Percentiles rank a stretch among this genome's conserved stretches.
Evolutionary conservation across 1,140 invertebrate genomes (phyloP).

Genomic region (Aricia agestis): DNA sequence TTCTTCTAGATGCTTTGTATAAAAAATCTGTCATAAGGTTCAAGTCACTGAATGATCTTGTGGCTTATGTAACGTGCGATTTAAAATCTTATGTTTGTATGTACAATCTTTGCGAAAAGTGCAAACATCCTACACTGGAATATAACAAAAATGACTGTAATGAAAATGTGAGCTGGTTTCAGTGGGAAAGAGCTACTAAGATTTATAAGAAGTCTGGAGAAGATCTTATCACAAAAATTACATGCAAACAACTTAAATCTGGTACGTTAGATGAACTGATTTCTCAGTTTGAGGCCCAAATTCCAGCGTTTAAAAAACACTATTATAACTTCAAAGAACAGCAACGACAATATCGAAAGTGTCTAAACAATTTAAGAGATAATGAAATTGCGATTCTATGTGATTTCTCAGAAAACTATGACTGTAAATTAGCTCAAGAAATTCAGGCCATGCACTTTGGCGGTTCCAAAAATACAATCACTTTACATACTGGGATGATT

Average conservation of each 20-base stretch:
- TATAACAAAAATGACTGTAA: too few species aligned
- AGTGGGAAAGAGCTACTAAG: slow-evolving; percentile 19
- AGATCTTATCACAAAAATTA: slow-evolving; percentile 21
- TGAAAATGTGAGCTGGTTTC: background rate
- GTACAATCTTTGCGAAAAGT: background rate
- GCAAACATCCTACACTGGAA: background rate
- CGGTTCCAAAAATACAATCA: slow-evolving; percentile 33
- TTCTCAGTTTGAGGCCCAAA: background rate
- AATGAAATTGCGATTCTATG: slow-evolving; percentile 7
- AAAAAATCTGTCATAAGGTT: too few species aligned
- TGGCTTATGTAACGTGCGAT: background rate
- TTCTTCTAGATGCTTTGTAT: background rate
- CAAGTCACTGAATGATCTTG: background rate
- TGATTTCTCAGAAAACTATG: slow-evolving; percentile 41
- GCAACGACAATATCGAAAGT: background rate
- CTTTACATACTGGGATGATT: slow-evolving; percentile 31
- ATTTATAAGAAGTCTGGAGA: slow-evolving; percentile 13
- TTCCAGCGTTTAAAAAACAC: slow-evolving; percentile 7
- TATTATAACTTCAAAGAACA: slow-evolving; percentile 5
- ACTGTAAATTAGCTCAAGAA: slow-evolving; percentile 39
- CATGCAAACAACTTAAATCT: slow-evolving; percentile 1
- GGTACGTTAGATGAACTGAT: background rate
- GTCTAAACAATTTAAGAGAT: background rate
- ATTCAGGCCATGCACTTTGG: slow-evolving; percentile 43
- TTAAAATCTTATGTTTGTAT: background rate